Percentiles rank a stretch among this genome's conserved stretches.
Evolutionary conservation across 2,113 vertebrate species (phyloP).

Genomic region (Ciconia boyciana): DNA sequence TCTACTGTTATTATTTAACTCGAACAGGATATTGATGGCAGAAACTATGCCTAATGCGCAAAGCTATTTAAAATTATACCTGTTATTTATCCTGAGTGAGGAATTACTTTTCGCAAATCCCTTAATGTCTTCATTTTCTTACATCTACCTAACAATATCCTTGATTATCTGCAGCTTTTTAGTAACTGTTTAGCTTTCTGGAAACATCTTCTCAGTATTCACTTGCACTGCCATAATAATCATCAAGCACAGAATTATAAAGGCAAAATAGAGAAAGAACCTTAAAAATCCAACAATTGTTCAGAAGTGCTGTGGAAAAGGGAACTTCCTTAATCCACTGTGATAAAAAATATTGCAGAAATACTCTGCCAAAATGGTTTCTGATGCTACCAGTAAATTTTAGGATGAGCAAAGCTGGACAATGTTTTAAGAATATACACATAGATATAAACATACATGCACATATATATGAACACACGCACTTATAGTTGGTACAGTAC

Average conservation of each 20-base stretch:
- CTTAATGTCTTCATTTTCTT: neutral
- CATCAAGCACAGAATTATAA: neutral
- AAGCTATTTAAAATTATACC: neutral
- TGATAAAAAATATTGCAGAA: neutral
- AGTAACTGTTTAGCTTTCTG: neutral
- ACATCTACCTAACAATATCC: neutral
- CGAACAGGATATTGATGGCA: neutral
- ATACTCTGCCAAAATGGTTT: neutral
- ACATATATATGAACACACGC: neutral
- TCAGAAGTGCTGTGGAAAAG: neutral
- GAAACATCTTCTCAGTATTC: neutral
- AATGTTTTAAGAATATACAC: neutral
- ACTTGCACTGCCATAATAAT: neutral
- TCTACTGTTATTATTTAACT: neutral
- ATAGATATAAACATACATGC: fast-evolving
- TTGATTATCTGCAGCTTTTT: neutral
- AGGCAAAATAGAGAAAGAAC: neutral
- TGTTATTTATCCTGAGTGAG: neutral
- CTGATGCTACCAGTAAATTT: neutral
- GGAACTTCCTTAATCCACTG: neutral
- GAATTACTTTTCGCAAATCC: neutral
- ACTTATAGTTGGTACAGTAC: neutral
- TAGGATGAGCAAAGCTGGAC: neutral
- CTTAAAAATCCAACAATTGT: neutral
- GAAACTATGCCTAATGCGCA: neutral